A percentile compares a stretch with the other conserved stretches of the same genome.
phyloP scores from a whole-genome alignment of 2,797 vertebrate genomes.

The Helarctos malayanus region DNA sequence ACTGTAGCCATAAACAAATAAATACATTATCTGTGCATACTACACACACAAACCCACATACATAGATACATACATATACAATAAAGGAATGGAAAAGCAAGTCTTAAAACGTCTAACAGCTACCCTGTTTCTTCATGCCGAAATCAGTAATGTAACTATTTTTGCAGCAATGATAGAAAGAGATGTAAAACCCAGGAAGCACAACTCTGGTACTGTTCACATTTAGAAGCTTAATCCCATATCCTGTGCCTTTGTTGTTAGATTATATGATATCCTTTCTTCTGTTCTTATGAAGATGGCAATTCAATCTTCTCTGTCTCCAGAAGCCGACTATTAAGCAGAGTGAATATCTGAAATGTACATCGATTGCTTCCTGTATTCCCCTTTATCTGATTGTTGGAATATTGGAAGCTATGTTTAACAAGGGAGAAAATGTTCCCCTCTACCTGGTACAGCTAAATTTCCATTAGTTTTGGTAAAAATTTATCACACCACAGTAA shows the following conservation, averaged over 20 bases:
- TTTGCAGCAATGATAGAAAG: background rate
- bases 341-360: background rate
- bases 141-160: background rate
- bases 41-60: background rate
- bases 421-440: background rate
- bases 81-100: background rate
- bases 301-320: background rate
- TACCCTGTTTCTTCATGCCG: background rate
- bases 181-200: background rate
- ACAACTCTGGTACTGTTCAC: background rate
- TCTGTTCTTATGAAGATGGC: background rate
- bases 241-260: background rate
- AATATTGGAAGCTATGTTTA: background rate
- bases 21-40: background rate
- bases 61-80: background rate
- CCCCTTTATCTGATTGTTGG: background rate
- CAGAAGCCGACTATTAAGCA: background rate
- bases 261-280: background rate
- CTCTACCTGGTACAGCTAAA: background rate
- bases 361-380: conserved; percentile 24
- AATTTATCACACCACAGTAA: background rate
- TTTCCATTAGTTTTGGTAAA: background rate
- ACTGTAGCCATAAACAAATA: background rate
- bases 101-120: background rate
- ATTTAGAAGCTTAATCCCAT: background rate